Evolutionary conservation across 2,113 vertebrate genomes (phyloP).

Genomic region (Mirounga angustirostris): DNA sequence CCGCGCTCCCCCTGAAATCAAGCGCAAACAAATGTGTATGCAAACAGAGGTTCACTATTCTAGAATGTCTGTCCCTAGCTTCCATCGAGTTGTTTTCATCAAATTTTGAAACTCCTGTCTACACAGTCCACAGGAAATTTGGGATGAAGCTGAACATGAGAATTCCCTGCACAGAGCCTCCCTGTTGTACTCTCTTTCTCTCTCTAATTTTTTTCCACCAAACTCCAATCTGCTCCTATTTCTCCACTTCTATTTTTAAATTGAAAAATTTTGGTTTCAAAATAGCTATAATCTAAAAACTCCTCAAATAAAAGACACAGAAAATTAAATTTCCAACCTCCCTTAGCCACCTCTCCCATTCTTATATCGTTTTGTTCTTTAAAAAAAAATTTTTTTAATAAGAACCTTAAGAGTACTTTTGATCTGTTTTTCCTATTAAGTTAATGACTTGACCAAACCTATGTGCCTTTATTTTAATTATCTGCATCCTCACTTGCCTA

Average conservation of each 20-base stretch:
- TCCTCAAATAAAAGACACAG: slow-evolving; percentile 54
- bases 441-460: slow-evolving; percentile 46
- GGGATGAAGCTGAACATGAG: background rate
- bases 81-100: background rate
- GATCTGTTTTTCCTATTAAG: slow-evolving; percentile 61
- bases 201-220: background rate
- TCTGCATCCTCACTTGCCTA: background rate
- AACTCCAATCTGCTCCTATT: slow-evolving; percentile 74
- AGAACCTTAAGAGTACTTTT: slow-evolving; percentile 38
- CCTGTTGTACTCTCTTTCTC: background rate
- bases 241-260: slow-evolving; percentile 81
- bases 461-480: slow-evolving; percentile 33
- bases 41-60: background rate
- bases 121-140: background rate
- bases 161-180: background rate
- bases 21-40: background rate
- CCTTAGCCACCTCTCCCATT: background rate
- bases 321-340: slow-evolving; percentile 60
- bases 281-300: slow-evolving; percentile 73
- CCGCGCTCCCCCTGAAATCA: background rate
- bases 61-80: background rate
- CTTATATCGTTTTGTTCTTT: slow-evolving; percentile 50
- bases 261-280: slow-evolving; percentile 49
- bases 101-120: background rate
- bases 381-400: background rate